Evolutionary conservation across 1,140 invertebrate genomes (phyloP).

Genomic region (Drosophila mojavensis): DNA sequence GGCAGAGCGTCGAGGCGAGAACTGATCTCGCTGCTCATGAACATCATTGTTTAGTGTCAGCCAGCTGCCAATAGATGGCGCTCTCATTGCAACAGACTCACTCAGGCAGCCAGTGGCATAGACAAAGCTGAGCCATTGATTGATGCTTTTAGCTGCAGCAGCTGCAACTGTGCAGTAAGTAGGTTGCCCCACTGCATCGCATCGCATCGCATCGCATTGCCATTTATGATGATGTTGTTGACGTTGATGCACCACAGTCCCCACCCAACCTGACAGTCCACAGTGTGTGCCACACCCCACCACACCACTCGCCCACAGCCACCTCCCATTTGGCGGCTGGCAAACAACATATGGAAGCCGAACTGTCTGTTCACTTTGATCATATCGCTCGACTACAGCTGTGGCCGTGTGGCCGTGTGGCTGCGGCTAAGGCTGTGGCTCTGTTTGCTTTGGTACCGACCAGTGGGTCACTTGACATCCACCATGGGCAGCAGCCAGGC

Average conservation of each 20-base stretch:
- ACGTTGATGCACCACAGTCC: slow-evolving; percentile 73
- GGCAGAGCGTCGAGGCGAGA: slow-evolving; percentile 17
- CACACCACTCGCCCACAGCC: not conserved
- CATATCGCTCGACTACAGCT: slow-evolving; percentile 43
- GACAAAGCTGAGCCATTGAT: slow-evolving; percentile 61
- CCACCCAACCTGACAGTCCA: slow-evolving; percentile 1
- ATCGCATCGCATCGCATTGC: slow-evolving; percentile 3
- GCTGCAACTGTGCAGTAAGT: slow-evolving; percentile 55
- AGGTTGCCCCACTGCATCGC: slow-evolving; percentile 47
- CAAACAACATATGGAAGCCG: slow-evolving; percentile 61
- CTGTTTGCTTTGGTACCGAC: slow-evolving; percentile 73
- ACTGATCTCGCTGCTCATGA: slow-evolving; percentile 34
- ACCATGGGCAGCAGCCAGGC: slow-evolving; percentile 50
- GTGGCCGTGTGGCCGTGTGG: not conserved
- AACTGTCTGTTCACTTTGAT: slow-evolving; percentile 69
- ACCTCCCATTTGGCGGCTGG: slow-evolving; percentile 55
- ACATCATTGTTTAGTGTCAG: slow-evolving; percentile 17
- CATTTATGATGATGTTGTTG: slow-evolving; percentile 63
- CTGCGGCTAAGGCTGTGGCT: not conserved
- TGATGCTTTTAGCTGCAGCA: slow-evolving; percentile 52
- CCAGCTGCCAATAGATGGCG: slow-evolving; percentile 38
- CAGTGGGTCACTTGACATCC: slow-evolving; percentile 58
- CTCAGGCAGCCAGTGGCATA: not conserved
- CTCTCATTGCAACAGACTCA: slow-evolving; percentile 18
- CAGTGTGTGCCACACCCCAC: not conserved